Conservation (phyloP, 53 echinoderm and acorn worm genomes). For the Paracentrotus lividus region DNA sequence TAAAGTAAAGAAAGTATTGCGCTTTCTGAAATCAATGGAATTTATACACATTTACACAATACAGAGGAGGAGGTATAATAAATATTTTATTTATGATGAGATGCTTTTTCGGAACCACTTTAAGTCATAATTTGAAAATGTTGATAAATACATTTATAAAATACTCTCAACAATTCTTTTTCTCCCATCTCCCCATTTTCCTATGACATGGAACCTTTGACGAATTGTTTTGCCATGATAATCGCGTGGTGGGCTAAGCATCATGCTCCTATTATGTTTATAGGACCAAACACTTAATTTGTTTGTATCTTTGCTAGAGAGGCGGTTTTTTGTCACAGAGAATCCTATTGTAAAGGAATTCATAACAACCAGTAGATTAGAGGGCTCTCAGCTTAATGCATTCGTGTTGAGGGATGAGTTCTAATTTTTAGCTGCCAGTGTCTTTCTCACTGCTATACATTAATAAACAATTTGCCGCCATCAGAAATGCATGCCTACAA, state of each 20-base stretch:
- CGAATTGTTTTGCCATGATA: background rate
- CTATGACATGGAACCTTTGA: background rate
- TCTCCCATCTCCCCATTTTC: background rate
- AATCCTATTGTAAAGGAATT: constrained; percentile 20
- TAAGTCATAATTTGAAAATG: too few species aligned
- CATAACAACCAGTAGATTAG: constrained; percentile 31
- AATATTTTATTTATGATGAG: too few species aligned
- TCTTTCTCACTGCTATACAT: constrained; percentile 28
- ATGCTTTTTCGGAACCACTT: too few species aligned
- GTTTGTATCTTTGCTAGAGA: constrained; percentile 3
- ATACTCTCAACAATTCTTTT: too few species aligned
- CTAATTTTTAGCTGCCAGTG: background rate
- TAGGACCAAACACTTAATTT: background rate
- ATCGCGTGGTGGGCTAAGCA: background rate
- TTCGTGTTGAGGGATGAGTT: constrained; percentile 49
- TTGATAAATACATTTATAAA: too few species aligned
- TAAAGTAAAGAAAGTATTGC: too few species aligned
- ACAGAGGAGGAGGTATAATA: too few species aligned
- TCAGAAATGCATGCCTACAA: background rate
- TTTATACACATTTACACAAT: too few species aligned
- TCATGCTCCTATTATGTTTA: background rate
- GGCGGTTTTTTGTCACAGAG: constrained; percentile 1
- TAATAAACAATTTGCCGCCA: background rate
- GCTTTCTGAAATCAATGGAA: too few species aligned
- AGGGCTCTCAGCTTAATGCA: constrained; percentile 44